Percentiles rank a stretch among this genome's conserved stretches.
These are phyloP conservation scores for Coranthus polyacanthus DNA, from an alignment of 2,797 vertebrate species.

Conservation along the genomic window DNA sequence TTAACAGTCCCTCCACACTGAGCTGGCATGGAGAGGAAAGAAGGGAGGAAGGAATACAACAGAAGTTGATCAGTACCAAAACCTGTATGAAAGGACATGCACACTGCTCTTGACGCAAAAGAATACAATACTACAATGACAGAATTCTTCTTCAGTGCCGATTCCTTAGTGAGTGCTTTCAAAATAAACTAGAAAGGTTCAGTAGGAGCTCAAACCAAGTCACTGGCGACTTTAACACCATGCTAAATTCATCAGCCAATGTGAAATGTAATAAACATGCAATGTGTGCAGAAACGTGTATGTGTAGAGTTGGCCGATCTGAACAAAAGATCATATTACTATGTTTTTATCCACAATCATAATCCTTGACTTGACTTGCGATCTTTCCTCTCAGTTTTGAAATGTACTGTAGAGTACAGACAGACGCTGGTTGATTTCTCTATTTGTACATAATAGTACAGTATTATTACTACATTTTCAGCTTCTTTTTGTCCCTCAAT, in stretches of 20 bases:
- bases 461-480: no score
- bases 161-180: no score
- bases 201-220: neutral
- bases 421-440: no score
- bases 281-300: no score
- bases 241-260: neutral
- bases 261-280: neutral
- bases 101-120: neutral
- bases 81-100: slow-evolving; percentile 13
- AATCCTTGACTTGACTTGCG: no score
- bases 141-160: neutral
- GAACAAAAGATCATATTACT: no score
- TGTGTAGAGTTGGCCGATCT: no score
- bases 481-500: no score
- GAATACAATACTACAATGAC: neutral
- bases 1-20: slow-evolving; percentile 71
- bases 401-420: no score
- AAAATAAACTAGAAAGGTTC: neutral
- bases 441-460: no score
- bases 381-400: no score
- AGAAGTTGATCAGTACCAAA: slow-evolving; percentile 44
- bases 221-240: neutral
- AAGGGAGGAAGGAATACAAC: slow-evolving; percentile 41
- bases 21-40: slow-evolving; percentile 72
- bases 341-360: no score